Base-by-base conservation (phyloP, 2,888 invertebrate species). In the Eurytoma adleriae region DNA sequence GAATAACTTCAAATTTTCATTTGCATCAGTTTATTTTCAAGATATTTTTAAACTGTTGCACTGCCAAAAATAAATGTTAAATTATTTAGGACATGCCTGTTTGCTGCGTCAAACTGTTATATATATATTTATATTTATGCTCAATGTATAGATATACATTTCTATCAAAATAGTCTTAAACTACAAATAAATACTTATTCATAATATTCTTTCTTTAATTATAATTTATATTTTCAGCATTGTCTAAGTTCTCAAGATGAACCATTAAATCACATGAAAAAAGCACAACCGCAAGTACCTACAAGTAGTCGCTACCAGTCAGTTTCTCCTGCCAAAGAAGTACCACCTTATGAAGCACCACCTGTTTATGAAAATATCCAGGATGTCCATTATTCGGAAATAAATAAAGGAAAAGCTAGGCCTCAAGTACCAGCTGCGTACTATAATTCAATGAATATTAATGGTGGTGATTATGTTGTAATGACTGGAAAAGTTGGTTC, bases 251-350 rank as follows among this genome's bases (percentile, higher is more conserved):
- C 82, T 66, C n/a, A 70, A 3, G 79, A 82, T 54, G 77, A 24
- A n/a, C 66, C 69, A 13, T 93, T 79, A 52, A 79, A 69, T n/a
- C 77, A 79, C 50, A 54, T 93, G 84, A 94, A 95, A 83, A 95
- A 96, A 89, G 96, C 96, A 12, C 96, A 96, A 88, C 96, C 96
- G 0, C 96, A 96, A 91, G 95, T 96, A 62, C 95, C 96, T 79
- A 93, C 93, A 83, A 91, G 90, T 82, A 91, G 90, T 82, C 91
- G 93, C 84, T 93, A 93, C 64, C 93, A 93, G 85, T 91, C 91
- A 66, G 90, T 92, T 67, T 91, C 92, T 27, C 92, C 92, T 56
- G 93, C 93, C 48, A 93, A 93, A 86, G 93, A 93, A 81, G 80
- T 91, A 48, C 92, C 92, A 0, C 92, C 92, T 0, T 92, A 92